Evolutionary conservation across 2,113 vertebrate genomes (phyloP).

Genomic region (Tor tambroides): DNA sequence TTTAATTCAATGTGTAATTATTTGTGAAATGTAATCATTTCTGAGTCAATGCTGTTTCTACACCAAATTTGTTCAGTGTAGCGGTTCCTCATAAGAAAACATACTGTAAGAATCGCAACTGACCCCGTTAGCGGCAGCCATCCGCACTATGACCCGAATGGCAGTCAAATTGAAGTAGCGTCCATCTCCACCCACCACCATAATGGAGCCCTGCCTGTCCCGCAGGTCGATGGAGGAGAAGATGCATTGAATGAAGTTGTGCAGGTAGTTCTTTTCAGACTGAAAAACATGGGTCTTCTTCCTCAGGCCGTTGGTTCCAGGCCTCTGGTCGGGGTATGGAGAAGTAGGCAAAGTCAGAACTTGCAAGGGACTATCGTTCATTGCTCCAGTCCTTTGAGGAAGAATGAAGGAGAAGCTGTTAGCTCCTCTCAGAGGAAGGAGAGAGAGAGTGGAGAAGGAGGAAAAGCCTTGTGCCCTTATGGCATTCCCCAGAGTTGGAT

Average conservation of each 20-base stretch:
- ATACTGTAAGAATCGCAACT: constrained; percentile 74
- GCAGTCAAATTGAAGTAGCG: constrained; percentile 91
- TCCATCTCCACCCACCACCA: constrained; percentile 95
- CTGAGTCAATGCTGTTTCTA: too few relatives aligned
- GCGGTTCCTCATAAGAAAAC: constrained; percentile 28
- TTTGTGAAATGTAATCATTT: too few relatives aligned
- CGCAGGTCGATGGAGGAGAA: constrained; percentile 95
- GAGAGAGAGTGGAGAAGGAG: constrained; percentile 54
- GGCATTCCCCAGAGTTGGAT: constrained; percentile 66
- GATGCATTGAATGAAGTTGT: constrained; percentile 95
- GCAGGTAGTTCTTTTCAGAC: constrained; percentile 87
- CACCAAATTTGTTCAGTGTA: not conserved
- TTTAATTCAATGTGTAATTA: too few relatives aligned
- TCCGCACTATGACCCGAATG: constrained; percentile 90
- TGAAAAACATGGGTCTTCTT: constrained; percentile 87
- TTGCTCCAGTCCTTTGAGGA: constrained; percentile 65
- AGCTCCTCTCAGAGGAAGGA: constrained; percentile 52
- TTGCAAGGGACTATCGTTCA: constrained; percentile 86
- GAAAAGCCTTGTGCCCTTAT: constrained; percentile 52
- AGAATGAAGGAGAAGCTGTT: constrained; percentile 63
- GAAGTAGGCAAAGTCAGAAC: constrained; percentile 86
- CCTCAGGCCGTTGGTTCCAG: constrained; percentile 83
- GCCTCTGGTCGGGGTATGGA: constrained; percentile 90
- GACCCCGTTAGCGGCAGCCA: constrained; percentile 98
- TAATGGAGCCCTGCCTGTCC: constrained; percentile 91